These are phyloP conservation scores for Andrena praecox DNA, from an alignment of 2,888 invertebrate genomes.

Conservation along the genomic window DNA sequence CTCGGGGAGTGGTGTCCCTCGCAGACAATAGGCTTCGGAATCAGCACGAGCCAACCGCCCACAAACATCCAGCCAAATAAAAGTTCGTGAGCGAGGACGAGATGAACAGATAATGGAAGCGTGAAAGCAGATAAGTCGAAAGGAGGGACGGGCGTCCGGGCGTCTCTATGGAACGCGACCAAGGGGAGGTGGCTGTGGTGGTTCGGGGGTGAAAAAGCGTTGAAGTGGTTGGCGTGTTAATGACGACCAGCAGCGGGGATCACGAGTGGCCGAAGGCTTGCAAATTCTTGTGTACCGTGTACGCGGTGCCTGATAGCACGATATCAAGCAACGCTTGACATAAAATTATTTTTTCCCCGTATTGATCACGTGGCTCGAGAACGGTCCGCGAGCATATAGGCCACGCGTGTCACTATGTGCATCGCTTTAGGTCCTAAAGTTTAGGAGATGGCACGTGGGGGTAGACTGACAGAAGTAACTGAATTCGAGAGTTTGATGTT, in stretches of 20 bases:
- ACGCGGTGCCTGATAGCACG: neutral
- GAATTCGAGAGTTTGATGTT: too few species aligned
- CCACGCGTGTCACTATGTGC: slow-evolving; percentile 5
- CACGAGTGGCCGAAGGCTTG: slow-evolving; percentile 27
- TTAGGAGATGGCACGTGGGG: neutral
- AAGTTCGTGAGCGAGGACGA: slow-evolving; percentile 22
- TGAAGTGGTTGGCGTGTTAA: slow-evolving; percentile 50
- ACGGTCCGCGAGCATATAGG: slow-evolving; percentile 3
- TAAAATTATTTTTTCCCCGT: slow-evolving; percentile 25
- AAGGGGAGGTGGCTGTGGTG: neutral
- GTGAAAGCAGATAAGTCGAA: slow-evolving; percentile 50
- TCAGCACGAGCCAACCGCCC: slow-evolving; percentile 56
- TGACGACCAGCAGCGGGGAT: slow-evolving; percentile 37
- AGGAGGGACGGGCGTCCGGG: neutral
- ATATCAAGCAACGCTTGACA: slow-evolving; percentile 6
- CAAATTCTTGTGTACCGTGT: slow-evolving; percentile 6
- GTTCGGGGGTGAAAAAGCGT: neutral
- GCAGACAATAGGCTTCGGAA: slow-evolving; percentile 59
- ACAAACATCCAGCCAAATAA: slow-evolving; percentile 49
- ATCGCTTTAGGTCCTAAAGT: neutral
- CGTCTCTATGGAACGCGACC: neutral
- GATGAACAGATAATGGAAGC: slow-evolving; percentile 55
- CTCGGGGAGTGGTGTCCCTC: slow-evolving; percentile 7
- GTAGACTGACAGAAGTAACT: neutral
- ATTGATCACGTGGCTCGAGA: slow-evolving; percentile 12